Conservation (phyloP, 2,888 invertebrate genomes). For the Rhodophaea formosa region DNA sequence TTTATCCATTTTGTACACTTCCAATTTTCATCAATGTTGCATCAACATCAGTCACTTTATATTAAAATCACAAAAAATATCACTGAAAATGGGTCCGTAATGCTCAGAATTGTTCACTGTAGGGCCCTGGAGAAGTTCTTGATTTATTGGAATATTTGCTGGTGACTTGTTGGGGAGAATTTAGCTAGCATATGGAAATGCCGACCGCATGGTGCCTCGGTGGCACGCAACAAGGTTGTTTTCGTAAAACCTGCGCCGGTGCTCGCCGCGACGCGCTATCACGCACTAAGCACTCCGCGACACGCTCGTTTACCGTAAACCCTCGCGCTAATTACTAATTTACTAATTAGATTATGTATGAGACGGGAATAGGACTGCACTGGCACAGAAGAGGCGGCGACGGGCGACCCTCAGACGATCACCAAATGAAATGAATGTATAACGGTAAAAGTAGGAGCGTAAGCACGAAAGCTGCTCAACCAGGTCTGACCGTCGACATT, state of each 20-base stretch:
- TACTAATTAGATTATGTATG: conserved; percentile 55
- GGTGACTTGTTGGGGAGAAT: conserved; percentile 36
- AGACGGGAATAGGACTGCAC: conserved; percentile 35
- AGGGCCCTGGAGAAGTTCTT: conserved; percentile 26
- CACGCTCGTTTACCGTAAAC: conserved; percentile 47
- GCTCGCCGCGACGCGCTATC: conserved; percentile 34
- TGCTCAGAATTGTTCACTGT: conserved; percentile 42
- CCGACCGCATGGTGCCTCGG: conserved; percentile 77
- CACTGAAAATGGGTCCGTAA: conserved; percentile 37
- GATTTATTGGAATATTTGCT: conserved; percentile 33
- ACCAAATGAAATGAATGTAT: conserved; percentile 74
- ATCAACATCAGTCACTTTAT: conserved; percentile 52
- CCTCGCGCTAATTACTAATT: conserved; percentile 45
- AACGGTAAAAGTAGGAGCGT: conserved; percentile 77
- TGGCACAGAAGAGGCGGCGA: conserved; percentile 38
- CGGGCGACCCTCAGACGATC: conserved; percentile 63
- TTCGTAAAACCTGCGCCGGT: conserved; percentile 46
- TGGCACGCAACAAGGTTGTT: conserved; percentile 66
- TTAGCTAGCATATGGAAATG: conserved; percentile 66
- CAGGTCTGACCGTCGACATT: conserved; percentile 58
- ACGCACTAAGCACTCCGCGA: conserved; percentile 41
- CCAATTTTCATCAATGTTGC: conserved; percentile 48
- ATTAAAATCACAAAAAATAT: conserved; percentile 33
- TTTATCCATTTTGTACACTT: conserved; percentile 68
- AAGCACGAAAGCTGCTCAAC: conserved; percentile 74